A percentile compares a stretch with the other conserved stretches of the same genome.
Evolutionary conservation across 2,888 invertebrate genomes (phyloP).

Genomic region (Drosophila lutescens): DNA sequence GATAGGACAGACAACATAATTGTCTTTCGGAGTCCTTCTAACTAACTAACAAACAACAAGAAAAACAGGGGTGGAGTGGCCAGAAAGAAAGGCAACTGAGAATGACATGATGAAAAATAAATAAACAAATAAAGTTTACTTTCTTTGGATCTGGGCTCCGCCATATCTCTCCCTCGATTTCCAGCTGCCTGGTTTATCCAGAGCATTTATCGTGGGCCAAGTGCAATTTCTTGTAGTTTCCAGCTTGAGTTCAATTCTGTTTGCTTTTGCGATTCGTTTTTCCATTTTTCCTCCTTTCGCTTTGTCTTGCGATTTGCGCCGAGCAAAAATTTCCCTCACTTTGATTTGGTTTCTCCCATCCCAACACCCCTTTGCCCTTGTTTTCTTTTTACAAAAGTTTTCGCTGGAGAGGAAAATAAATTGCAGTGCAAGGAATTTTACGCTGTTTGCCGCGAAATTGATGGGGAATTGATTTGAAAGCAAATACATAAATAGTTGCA

Average conservation of each 20-base stretch:
- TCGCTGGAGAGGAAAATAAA: slow-evolving; percentile 65
- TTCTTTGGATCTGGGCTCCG: slow-evolving; percentile 3
- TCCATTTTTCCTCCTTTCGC: slow-evolving; percentile 6
- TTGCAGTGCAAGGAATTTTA: slow-evolving; percentile 73
- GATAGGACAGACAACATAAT: slow-evolving; percentile 60
- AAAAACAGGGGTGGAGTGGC: slow-evolving; percentile 12
- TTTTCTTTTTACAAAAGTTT: slow-evolving; percentile 22
- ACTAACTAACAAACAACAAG: slow-evolving; percentile 41
- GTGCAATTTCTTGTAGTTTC: slow-evolving; percentile 68
- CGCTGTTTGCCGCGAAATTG: slow-evolving; percentile 67
- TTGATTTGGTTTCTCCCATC: slow-evolving; percentile 30
- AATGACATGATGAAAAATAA: slow-evolving; percentile 75
- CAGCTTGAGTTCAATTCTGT: slow-evolving; percentile 63
- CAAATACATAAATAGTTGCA: slow-evolving; percentile 78
- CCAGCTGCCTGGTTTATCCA: slow-evolving; percentile 58
- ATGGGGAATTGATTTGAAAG: slow-evolving; percentile 79
- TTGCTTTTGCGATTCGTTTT: slow-evolving; percentile 39
- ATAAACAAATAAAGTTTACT: slow-evolving; percentile 67
- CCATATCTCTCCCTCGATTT: slow-evolving; percentile 9
- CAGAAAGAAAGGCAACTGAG: slow-evolving; percentile 46
- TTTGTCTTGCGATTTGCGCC: slow-evolving; percentile 48
- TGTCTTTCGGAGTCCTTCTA: slow-evolving; percentile 59
- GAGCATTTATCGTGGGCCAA: slow-evolving; percentile 73
- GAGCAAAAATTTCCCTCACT: slow-evolving; percentile 45
- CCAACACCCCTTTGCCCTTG: neutral